Percentiles rank a stretch among this genome's conserved stretches.
Evolutionary conservation across 2,888 invertebrate genomes (phyloP).

Genomic region (Cynaeus angustus): DNA sequence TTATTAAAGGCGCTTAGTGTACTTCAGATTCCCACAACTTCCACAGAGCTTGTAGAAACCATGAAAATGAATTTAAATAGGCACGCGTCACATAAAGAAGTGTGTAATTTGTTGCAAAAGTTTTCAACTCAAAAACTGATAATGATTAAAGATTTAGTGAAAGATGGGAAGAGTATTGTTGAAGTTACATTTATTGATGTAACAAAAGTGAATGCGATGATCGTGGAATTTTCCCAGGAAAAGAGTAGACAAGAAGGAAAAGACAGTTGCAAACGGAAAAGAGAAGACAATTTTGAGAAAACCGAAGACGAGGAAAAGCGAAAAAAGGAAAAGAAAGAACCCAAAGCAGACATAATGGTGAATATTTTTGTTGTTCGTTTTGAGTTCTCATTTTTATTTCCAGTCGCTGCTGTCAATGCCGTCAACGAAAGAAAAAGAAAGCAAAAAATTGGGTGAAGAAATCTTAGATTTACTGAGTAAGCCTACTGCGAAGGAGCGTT

Average conservation of each 20-base stretch:
- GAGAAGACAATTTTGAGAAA: constrained; percentile 65
- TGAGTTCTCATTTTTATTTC: constrained; percentile 55
- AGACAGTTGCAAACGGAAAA: constrained; percentile 71
- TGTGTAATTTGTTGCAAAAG: constrained; percentile 84
- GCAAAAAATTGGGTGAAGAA: constrained; percentile 96
- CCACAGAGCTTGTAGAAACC: constrained; percentile 77
- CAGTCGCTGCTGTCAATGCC: constrained; percentile 92
- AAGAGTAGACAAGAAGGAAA: constrained; percentile 61
- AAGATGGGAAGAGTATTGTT: constrained; percentile 72
- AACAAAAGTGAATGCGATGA: constrained; percentile 75
- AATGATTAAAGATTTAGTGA: constrained; percentile 72
- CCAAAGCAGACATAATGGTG: constrained; percentile 81
- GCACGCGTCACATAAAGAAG: constrained; percentile 74
- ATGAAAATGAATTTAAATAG: constrained; percentile 73
- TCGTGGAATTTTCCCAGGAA: constrained; percentile 66
- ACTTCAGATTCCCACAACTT: constrained; percentile 81
- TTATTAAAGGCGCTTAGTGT: constrained; percentile 81
- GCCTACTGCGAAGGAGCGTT: constrained; percentile 96
- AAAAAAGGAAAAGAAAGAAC: constrained; percentile 75
- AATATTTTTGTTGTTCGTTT: no score
- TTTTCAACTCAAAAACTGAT: constrained; percentile 85
- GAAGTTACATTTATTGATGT: constrained; percentile 76
- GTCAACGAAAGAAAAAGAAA: constrained; percentile 95
- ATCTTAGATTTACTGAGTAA: constrained; percentile 94
- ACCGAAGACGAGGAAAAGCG: constrained; percentile 75